Evolutionary conservation across 2,797 vertebrate genomes (phyloP).

Genomic region (Alexandromys oeconomus): DNA sequence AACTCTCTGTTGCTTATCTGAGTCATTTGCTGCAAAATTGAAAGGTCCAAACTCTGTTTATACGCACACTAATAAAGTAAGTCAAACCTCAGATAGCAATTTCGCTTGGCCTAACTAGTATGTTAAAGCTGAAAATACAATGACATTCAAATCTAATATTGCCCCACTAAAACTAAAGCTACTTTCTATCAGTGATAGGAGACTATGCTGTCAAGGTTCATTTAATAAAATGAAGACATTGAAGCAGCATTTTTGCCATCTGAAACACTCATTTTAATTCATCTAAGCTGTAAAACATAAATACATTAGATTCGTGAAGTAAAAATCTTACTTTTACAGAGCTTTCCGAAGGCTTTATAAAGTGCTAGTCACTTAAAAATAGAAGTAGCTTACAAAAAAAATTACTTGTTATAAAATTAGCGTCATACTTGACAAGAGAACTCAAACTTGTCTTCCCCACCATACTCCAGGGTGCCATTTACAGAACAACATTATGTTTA

Average conservation of each 20-base stretch:
- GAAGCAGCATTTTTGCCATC: background rate
- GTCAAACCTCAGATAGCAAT: conserved; percentile 6
- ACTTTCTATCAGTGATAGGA: conserved; percentile 23
- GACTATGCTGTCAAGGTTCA: conserved; percentile 17
- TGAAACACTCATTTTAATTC: background rate
- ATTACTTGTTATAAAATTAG: background rate
- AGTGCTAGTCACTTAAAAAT: conserved; percentile 20
- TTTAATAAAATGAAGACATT: conserved; percentile 55
- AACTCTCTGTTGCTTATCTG: background rate
- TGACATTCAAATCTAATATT: conserved; percentile 47
- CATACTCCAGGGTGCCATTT: background rate
- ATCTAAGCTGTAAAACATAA: conserved; percentile 9
- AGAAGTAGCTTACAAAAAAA: background rate
- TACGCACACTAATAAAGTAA: background rate
- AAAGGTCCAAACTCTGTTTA: conserved; percentile 35
- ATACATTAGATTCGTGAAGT: conserved; percentile 29
- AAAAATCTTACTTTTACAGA: conserved; percentile 2
- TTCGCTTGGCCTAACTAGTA: conserved; percentile 44
- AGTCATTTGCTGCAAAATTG: background rate
- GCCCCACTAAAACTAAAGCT: conserved; percentile 31
- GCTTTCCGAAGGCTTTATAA: conserved; percentile 32
- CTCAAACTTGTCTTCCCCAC: background rate
- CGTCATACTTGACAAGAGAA: conserved; percentile 16
- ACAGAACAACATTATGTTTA: background rate
- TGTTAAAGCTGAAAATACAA: conserved; percentile 55